Percentiles rank a stretch among this genome's conserved stretches.
Evolutionary conservation across 2,113 vertebrate species (phyloP).

Genomic region (Rutilus rutilus): DNA sequence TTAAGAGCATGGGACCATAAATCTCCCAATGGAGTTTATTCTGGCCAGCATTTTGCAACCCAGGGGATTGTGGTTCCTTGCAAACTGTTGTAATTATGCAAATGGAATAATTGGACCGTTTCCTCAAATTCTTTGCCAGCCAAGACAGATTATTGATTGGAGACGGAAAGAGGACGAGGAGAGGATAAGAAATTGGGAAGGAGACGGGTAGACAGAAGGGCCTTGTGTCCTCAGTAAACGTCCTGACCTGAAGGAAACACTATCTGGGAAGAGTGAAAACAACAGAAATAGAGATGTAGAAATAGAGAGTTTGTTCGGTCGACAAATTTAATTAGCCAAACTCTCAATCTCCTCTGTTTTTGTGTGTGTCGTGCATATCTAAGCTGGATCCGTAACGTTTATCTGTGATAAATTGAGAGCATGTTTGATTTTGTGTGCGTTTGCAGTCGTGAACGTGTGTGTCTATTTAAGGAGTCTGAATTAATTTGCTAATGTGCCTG

Average conservation of each 20-base stretch:
- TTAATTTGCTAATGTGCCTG: constrained; percentile 40
- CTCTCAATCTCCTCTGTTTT: background rate
- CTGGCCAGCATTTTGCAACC: background rate
- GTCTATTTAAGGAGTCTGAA: constrained; percentile 14
- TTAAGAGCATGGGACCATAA: background rate
- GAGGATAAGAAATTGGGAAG: constrained; percentile 20
- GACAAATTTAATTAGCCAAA: background rate
- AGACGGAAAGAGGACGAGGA: constrained; percentile 3
- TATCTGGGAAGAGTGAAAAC: background rate
- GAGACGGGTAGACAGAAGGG: constrained; percentile 4
- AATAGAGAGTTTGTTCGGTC: background rate
- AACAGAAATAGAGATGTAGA: constrained; percentile 10
- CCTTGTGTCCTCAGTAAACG: constrained; percentile 19
- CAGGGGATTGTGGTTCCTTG: background rate
- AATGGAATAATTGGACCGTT: constrained; percentile 63
- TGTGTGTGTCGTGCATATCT: background rate
- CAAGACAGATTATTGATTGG: constrained; percentile 65
- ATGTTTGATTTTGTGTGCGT: constrained; percentile 30
- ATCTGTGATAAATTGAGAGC: background rate
- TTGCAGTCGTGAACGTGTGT: constrained; percentile 36
- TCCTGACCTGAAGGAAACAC: constrained; percentile 30
- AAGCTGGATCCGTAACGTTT: background rate
- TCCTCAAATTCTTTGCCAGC: constrained; percentile 61
- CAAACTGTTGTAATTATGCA: constrained; percentile 67
- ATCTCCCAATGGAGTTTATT: background rate